phyloP scores from a whole-genome alignment of 2,888 invertebrate genomes.

The Lepidocyrtinus sp. region DNA sequence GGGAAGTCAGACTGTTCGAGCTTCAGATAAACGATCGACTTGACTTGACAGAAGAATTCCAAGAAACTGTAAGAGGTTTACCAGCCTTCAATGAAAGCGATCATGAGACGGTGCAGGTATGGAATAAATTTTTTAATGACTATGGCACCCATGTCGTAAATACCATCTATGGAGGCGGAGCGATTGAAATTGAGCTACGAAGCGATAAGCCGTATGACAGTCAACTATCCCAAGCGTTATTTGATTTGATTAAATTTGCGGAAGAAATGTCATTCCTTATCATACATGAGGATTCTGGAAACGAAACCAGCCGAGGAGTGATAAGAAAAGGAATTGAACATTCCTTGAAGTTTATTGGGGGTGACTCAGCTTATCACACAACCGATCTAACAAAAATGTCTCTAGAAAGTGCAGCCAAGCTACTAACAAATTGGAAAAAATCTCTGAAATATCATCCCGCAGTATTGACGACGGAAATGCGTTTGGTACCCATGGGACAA shows the following conservation, averaged over 20 bases:
- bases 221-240: constrained; percentile 15
- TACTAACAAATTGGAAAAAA: constrained; percentile 58
- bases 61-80: constrained; percentile 18
- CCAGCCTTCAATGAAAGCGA: constrained; percentile 33
- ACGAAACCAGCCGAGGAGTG: background rate
- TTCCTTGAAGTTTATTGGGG: constrained; percentile 41
- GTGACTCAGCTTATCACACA: constrained; percentile 42
- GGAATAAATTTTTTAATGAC: constrained; percentile 50
- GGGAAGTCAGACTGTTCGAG: constrained; percentile 47
- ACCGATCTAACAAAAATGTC: constrained; percentile 41
- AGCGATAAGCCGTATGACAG: constrained; percentile 11
- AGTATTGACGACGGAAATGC: constrained; percentile 41
- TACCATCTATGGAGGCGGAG: constrained; percentile 49
- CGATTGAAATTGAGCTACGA: constrained; percentile 40
- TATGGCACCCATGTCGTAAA: constrained; percentile 59
- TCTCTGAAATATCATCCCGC: constrained; percentile 40
- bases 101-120: constrained; percentile 29
- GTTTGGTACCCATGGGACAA: constrained; percentile 50
- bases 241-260: constrained; percentile 40
- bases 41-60: constrained; percentile 29
- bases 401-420: constrained; percentile 23
- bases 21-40: constrained; percentile 43
- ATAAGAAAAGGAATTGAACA: constrained; percentile 12
- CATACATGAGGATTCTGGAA: background rate
- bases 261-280: constrained; percentile 31